phyloP scores from a whole-genome alignment of 2,113 vertebrate species.

The Loxodonta africana region DNA sequence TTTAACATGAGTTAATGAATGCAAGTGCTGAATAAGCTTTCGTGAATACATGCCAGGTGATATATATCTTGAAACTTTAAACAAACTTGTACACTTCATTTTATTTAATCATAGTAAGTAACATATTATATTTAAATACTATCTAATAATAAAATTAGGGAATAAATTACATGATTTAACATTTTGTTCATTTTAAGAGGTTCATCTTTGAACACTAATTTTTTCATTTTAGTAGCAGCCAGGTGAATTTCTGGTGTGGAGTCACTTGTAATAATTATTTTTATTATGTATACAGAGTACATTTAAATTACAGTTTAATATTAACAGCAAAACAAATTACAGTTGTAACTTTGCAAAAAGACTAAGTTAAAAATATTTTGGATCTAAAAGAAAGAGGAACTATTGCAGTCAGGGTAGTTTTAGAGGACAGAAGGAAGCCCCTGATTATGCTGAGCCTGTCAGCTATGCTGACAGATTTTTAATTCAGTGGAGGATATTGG shows the following conservation, averaged over 20 bases:
- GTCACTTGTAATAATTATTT: background rate
- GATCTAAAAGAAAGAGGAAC: background rate
- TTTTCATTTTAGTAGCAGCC: background rate
- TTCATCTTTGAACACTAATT: background rate
- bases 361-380: background rate
- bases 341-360: conserved; percentile 15
- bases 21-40: background rate
- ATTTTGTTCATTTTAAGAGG: background rate
- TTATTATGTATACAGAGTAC: background rate
- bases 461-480: background rate
- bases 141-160: background rate
- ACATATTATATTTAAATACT: background rate
- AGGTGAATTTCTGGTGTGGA: background rate
- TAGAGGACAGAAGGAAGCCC: background rate
- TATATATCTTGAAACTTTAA: background rate
- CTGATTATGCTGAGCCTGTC: background rate
- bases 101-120: background rate
- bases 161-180: background rate
- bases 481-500: background rate
- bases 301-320: conserved; percentile 23
- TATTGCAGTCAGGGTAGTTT: background rate
- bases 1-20: conserved; percentile 20
- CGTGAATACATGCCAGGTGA: background rate
- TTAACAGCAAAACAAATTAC: background rate
- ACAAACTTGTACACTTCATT: background rate